Evolutionary conservation across 1,140 invertebrate genomes (phyloP).

Genomic region (Trachymyrmex septentrionalis): DNA sequence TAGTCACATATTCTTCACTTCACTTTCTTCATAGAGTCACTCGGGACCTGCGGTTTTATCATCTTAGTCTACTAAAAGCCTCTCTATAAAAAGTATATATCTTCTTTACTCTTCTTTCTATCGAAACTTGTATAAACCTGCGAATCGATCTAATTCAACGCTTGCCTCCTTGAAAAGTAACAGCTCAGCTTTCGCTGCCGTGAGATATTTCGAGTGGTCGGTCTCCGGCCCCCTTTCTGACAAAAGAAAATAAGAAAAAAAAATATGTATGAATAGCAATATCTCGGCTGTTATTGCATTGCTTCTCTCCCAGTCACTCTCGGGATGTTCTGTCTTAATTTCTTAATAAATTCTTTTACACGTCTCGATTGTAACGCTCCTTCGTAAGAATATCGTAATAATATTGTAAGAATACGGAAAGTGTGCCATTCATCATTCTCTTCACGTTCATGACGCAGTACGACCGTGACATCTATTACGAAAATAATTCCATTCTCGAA

Average conservation of each 20-base stretch:
- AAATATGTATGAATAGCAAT: not conserved
- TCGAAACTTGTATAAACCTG: not conserved
- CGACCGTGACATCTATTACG: slow-evolving; percentile 41
- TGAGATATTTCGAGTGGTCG: not conserved
- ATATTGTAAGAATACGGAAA: slow-evolving; percentile 30
- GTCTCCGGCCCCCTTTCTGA: not conserved
- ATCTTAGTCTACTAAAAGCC: not conserved
- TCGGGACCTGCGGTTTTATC: not conserved
- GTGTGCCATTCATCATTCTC: slow-evolving; percentile 19
- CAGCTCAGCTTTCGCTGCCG: not conserved
- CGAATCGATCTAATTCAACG: not conserved
- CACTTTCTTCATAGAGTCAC: not conserved
- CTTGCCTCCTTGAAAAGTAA: not conserved
- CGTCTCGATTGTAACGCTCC: not conserved
- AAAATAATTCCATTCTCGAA: slow-evolving; percentile 50
- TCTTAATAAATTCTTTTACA: slow-evolving; percentile 7
- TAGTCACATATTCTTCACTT: not conserved
- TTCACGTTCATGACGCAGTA: slow-evolving; percentile 15
- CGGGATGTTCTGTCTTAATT: not conserved
- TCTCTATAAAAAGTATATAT: not conserved
- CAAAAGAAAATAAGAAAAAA: not conserved
- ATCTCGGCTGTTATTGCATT: not conserved
- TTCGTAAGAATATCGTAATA: slow-evolving; percentile 10
- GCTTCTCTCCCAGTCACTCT: not conserved
- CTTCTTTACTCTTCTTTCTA: not conserved